Evolutionary conservation across 2,113 vertebrate genomes (phyloP), one percentile per base, ranked within the genome.

Genomic region (Microcebus griseorufus): DNA sequence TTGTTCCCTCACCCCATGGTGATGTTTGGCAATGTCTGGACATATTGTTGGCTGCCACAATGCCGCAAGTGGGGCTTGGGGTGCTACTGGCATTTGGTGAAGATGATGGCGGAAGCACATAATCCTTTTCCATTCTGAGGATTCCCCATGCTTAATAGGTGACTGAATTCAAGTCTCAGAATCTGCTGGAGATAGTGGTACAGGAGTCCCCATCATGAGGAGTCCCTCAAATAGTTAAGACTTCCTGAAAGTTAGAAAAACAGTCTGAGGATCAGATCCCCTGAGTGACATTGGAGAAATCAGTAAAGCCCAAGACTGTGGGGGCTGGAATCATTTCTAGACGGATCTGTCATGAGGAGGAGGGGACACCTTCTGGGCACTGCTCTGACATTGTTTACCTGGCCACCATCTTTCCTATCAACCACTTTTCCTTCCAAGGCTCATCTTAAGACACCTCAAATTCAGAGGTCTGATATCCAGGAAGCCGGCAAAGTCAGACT

Each of bases 161-260:
- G 60, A 32, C 1, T 69, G 67, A 73, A 89, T 11, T 32, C 5
- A 81, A 58, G 37, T 32, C 37, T 72, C 37, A 51, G 72, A 60
- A 27, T 9, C 58, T 22, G 1, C 20, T 29, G 3, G 37, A 86
- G 7, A 72, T 20, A 82, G 1, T 4, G 2, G 7, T 8, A 1
- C 1, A 55, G n/a, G 80, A 34, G 3, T 29, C 14, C 62, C 25
- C 3, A 13, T 13, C 9, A 4, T 48, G 29, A 13, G 16, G 7
- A 45, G n/a, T 45, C 10, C 14, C 81, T 55, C 29, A 48, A 29
- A 27, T 13, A 83, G 12, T 67, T 14, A 90, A 64, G 20, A n/a
- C 20, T 93, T 93, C 93, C 12, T 13, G 9, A 67, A 84, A 70
- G 9, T 34, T 45, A 72, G 23, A 25, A 37, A 42, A 88, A 82